These are phyloP conservation scores for Sarcophaga variegata DNA, from an alignment of 2,888 invertebrate genomes.

Conservation along the genomic window DNA sequence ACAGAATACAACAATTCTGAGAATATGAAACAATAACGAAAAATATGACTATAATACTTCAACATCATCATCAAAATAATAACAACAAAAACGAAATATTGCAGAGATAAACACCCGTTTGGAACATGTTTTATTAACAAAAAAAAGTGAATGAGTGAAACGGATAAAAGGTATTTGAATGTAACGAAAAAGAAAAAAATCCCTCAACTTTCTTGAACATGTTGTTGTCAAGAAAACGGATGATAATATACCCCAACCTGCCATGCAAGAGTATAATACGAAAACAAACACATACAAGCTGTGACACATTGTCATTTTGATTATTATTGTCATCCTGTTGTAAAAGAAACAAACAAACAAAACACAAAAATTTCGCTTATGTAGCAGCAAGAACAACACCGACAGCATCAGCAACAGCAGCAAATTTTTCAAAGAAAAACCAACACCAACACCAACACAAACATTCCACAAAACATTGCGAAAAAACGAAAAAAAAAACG, in stretches of 20 bases:
- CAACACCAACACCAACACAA: neutral
- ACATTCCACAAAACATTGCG: neutral
- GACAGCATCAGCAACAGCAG: constrained; percentile 9
- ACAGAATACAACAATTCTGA: neutral
- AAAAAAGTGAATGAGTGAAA: neutral
- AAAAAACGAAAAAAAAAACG: neutral
- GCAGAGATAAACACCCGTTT: constrained; percentile 11
- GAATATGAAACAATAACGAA: constrained; percentile 28
- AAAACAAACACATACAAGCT: constrained; percentile 14
- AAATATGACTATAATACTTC: constrained; percentile 35
- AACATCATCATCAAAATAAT: constrained; percentile 19
- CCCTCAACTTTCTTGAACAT: neutral
- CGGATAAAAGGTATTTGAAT: neutral
- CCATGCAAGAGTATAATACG: neutral
- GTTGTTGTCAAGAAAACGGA: constrained; percentile 1
- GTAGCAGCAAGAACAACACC: neutral
- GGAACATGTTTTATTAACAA: constrained; percentile 39
- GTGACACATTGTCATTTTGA: constrained; percentile 53
- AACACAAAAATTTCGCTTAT: constrained; percentile 43
- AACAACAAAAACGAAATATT: neutral
- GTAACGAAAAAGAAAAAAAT: neutral
- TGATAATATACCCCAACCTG: neutral
- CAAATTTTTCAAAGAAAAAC: constrained; percentile 26
- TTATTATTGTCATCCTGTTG: constrained; percentile 65
- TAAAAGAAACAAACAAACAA: neutral